Base-by-base conservation (phyloP, 2,888 invertebrate species). In the Troglohyphantes excavatus region DNA sequence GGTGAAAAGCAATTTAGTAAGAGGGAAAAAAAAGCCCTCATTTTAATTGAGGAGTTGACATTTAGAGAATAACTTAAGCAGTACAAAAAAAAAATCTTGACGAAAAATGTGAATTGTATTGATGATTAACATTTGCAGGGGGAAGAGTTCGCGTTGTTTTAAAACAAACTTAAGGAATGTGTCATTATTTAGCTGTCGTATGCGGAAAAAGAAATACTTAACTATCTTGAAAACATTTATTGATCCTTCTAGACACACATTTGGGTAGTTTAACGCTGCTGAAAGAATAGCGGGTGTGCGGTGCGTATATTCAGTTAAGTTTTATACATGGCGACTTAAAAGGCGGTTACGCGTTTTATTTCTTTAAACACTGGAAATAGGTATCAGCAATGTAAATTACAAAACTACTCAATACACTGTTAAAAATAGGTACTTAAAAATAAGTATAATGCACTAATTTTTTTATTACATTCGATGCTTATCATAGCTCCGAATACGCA, bases 31-130 rank as follows among this genome's bases (percentile, higher is more conserved):
- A 68, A 68, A 81, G 46, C 53, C 68, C 53, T 68, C 46, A 81
- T 68, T 81, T 73, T 83, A 73, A 73, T 65, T 83, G 73, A 65
- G 65, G 27, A 73, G 72, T 83, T 83, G 70, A 73, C 73, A 73
- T 46, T 73, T 61, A 68, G 33, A 46, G 59, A 61, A 75, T 75
- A 78, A 39, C 78, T 63, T 23, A 23, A 21, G 23, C n/a, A 27
- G 33, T 21, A 65, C 21, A 39, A n/a, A 65, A 26, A 72, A 72
- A 72, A 46, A 72, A 39, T 39, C 9, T 11, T 11, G 72, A 53
- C 9, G 46, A 46, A 46, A 72, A 72, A 23, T 53, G 53, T 53
- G 53, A 53, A 53, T 53, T 53, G 53, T n/a, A 53, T 53, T 53
- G 53, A 53, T 53, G 53, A 53, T 53, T 53, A 53, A 53, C 53